Evolutionary conservation across 2,797 vertebrate genomes (phyloP).

Genomic region (Phataginus tetradactyla): DNA sequence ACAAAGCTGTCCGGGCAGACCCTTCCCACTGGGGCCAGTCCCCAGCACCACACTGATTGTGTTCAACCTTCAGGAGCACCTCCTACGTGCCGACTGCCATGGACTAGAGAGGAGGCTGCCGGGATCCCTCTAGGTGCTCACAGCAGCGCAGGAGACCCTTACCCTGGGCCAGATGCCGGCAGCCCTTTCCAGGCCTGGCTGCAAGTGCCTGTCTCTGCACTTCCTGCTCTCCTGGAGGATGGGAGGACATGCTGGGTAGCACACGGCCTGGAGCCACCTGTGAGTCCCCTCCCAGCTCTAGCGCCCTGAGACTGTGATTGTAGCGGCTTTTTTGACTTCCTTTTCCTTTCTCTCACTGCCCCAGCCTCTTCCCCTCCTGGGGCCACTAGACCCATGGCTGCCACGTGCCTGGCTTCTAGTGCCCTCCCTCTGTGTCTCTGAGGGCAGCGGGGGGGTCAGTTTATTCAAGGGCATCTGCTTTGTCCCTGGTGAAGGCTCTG

Average conservation of each 20-base stretch:
- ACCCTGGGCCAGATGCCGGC: neutral
- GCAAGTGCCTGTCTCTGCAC: neutral
- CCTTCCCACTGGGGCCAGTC: neutral
- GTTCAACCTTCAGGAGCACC: neutral
- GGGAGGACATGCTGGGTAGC: fast-evolving
- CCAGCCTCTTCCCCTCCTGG: constrained; percentile 6
- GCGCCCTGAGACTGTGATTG: neutral
- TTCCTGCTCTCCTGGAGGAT: neutral
- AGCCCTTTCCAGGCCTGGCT: neutral
- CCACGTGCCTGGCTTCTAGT: neutral
- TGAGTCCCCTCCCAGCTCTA: neutral
- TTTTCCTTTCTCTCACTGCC: neutral
- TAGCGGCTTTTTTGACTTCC: constrained; percentile 2
- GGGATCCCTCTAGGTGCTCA: neutral
- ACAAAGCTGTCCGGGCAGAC: neutral
- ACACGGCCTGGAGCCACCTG: neutral
- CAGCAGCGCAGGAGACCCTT: neutral
- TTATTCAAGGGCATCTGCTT: neutral
- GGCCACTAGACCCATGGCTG: neutral
- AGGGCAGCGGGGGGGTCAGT: neutral
- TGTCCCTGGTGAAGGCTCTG: neutral
- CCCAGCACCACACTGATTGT: neutral
- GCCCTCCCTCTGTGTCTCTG: neutral
- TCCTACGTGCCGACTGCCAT: neutral
- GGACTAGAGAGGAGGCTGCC: neutral